Percentiles rank a stretch among this genome's conserved stretches.
Conservation (phyloP, 2,888 invertebrate genomes). For the Clitarchus hookeri region DNA sequence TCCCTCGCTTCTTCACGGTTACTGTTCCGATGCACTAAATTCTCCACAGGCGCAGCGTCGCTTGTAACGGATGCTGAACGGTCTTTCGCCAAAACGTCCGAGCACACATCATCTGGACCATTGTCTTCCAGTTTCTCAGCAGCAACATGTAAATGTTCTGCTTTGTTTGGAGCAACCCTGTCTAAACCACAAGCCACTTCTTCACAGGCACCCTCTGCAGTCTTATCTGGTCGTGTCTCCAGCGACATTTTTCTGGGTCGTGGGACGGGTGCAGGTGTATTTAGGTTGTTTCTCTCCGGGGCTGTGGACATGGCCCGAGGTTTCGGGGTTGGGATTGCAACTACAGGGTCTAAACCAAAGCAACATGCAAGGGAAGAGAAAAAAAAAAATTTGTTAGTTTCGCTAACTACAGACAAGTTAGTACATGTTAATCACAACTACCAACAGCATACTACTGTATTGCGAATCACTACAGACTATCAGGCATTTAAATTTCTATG, state of each 20-base stretch:
- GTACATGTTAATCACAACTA: not conserved
- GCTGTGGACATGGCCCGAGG: not conserved
- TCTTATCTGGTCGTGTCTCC: not conserved
- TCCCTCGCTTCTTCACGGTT: not conserved
- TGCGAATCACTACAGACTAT: not conserved
- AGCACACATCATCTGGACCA: not conserved
- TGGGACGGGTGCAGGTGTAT: not conserved
- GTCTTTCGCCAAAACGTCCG: not conserved
- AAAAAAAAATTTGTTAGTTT: conserved; percentile 2
- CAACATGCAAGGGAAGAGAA: conserved; percentile 11
- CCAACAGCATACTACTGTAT: no score
- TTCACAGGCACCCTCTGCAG: not conserved
- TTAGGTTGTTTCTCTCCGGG: not conserved
- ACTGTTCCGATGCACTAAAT: not conserved
- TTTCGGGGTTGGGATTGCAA: conserved; percentile 5
- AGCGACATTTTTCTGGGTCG: conserved; percentile 18
- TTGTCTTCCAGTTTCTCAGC: not conserved
- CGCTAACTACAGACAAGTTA: not conserved
- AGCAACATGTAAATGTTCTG: not conserved
- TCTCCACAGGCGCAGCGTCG: not conserved
- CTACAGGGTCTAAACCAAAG: conserved; percentile 15
- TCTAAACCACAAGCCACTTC: not conserved
- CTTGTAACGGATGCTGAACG: not conserved
- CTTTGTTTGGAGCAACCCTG: not conserved
- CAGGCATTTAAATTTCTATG: not conserved